phyloP scores from a whole-genome alignment of 2,888 invertebrate genomes.

The Antheraea assamensis region DNA sequence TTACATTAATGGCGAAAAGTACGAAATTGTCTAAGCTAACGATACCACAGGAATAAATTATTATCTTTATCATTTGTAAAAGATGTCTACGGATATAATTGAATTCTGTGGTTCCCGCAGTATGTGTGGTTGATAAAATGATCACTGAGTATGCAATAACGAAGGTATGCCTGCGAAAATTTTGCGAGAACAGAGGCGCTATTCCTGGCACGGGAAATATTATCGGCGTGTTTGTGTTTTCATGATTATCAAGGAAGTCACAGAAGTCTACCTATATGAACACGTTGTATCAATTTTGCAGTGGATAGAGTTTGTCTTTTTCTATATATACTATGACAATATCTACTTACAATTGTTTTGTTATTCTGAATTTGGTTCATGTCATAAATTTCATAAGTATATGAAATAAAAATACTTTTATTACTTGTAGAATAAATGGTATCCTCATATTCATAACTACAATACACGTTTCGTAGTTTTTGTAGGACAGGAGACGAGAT shows the following conservation, averaged over 20 bases:
- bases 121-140: neutral
- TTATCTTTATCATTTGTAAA: neutral
- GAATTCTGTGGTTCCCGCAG: neutral
- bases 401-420: neutral
- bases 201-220: constrained; percentile 16
- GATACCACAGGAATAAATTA: neutral
- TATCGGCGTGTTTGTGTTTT: constrained; percentile 17
- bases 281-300: neutral
- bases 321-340: neutral
- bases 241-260: constrained; percentile 1
- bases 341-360: neutral
- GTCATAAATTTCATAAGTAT: neutral
- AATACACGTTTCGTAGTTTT: neutral
- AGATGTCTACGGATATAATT: constrained; percentile 23
- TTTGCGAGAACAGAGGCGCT: neutral
- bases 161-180: constrained; percentile 19
- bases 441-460: neutral
- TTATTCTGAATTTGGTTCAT: neutral
- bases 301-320: neutral
- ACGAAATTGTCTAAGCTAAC: neutral
- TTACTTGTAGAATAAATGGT: neutral
- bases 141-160: constrained; percentile 20
- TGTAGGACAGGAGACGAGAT: neutral
- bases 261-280: neutral
- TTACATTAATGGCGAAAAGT: neutral